Evolutionary conservation across 2,113 vertebrate genomes (phyloP), one percentile per base, ranked within the genome.

Genomic region (Atherinomorus stipes): DNA sequence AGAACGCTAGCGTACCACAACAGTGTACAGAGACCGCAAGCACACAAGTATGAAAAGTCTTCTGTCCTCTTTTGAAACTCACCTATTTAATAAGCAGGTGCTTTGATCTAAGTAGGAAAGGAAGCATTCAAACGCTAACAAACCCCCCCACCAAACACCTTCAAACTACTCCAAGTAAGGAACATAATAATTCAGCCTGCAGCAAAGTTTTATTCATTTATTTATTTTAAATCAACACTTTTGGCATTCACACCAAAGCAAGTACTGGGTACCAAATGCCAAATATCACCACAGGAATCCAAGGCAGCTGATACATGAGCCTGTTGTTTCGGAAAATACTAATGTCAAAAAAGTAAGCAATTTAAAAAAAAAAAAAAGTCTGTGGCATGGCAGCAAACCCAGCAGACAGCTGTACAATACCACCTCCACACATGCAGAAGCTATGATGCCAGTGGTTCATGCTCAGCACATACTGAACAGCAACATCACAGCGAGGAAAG

Each of bases 291-390:
- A 37, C n/a, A 38, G 22, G 13, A 38, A 38, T 31, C 21, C 23
- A 34, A 11, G 12, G 28, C 38, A 51, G 0, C 56, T 67, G 63
- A 21, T 42, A 25, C 22, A 0, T 1, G 18, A 52, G 21, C 16
- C 37, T 16, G n/a, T 40, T 68, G 15, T 54, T 26, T 47, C 44
- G 21, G 69, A 65, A 26, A 78, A 65, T 45, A 22, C 9, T 28
- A 63, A 45, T 53, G 21, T 44, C 56, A 59, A 64, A 47, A 4
- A 25, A 37, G 7, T 40, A 10, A 6, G 49, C 49, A 66, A 45
- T 53, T n/a, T 1, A 0, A 8, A 28, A 18, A 38, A 44, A 75
- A n/a, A 52, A 49, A 49, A 23, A 45, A 44, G 60, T 58, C 22
- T 1, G 4, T 13, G 9, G 23, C 0, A 47, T 28, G 18, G 19